Evolutionary conservation across 2,797 vertebrate species (phyloP).

Genomic region (Petrocephalus sullivani): DNA sequence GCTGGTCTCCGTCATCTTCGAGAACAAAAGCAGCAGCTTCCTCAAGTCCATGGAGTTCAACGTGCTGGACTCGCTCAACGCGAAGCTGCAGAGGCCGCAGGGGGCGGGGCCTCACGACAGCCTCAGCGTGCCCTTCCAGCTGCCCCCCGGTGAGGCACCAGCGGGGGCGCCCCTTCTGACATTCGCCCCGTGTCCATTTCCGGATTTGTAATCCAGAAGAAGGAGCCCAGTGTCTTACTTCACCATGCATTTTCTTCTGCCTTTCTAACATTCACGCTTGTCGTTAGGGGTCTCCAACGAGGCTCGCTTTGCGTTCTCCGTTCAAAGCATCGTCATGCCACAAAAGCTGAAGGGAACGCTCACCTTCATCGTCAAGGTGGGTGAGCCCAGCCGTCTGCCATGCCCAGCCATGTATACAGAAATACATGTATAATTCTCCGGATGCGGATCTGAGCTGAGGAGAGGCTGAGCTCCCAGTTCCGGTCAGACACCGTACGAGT

Average conservation of each 20-base stretch:
- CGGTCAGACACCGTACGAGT: neutral
- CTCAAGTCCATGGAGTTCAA: conserved; percentile 97
- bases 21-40: conserved; percentile 84
- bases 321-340: conserved; percentile 92
- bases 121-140: conserved; percentile 88
- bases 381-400: conserved; percentile 18
- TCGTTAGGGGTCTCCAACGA: conserved; percentile 86
- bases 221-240: neutral
- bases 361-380: conserved; percentile 94
- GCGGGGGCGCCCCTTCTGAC: neutral
- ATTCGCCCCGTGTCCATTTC: neutral
- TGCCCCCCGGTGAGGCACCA: conserved; percentile 79
- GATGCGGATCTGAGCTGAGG: neutral
- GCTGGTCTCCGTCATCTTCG: conserved; percentile 89
- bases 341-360: conserved; percentile 98
- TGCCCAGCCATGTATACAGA: neutral
- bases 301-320: conserved; percentile 87
- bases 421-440: neutral
- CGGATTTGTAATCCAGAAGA: neutral
- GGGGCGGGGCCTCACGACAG: conserved; percentile 84
- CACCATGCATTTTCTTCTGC: neutral
- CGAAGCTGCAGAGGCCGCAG: conserved; percentile 86
- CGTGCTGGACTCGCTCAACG: conserved; percentile 93
- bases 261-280: conserved; percentile 4
- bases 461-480: neutral